phyloP scores from a whole-genome alignment of 2,888 invertebrate species.

The Dichetophora obliterata region DNA sequence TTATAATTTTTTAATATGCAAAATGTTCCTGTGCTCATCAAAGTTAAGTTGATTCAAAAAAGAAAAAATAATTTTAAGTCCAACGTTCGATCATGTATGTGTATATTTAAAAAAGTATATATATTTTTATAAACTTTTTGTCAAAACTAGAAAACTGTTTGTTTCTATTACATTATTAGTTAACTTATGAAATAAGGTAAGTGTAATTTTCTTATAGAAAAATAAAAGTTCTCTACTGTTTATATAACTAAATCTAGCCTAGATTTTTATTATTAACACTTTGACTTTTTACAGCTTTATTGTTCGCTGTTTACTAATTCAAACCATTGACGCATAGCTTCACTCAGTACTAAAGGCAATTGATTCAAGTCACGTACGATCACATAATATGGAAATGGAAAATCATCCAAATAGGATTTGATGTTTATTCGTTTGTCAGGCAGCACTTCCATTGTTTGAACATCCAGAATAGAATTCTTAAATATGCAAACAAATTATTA shows the following conservation, averaged over 20 bases:
- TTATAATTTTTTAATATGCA: too few relatives aligned
- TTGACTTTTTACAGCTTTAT: conserved; percentile 30
- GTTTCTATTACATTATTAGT: not conserved
- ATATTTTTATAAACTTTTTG: conserved; percentile 26
- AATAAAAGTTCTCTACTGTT: too few relatives aligned
- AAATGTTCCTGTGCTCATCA: not conserved
- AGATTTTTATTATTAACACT: not conserved
- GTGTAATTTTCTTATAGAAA: too few relatives aligned
- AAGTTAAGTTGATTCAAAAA: not conserved
- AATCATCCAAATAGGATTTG: conserved; percentile 90
- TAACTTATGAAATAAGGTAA: not conserved
- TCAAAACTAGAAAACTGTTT: not conserved
- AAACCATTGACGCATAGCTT: conserved; percentile 98
- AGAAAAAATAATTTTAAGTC: not conserved
- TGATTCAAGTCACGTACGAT: conserved; percentile 90
- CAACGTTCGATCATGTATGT: conserved; percentile 13
- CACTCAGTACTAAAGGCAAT: conserved; percentile 91
- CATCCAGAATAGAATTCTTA: conserved; percentile 91
- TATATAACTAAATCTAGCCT: too few relatives aligned
- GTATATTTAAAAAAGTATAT: not conserved
- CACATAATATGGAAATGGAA: conserved; percentile 98
- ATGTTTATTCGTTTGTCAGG: conserved; percentile 71
- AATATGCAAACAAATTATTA: not conserved
- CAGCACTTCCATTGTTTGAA: conserved; percentile 75
- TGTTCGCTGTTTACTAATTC: conserved; percentile 82